Evolutionary conservation across 2,888 invertebrate genomes (phyloP).

Genomic region (Synergus itoensis): DNA sequence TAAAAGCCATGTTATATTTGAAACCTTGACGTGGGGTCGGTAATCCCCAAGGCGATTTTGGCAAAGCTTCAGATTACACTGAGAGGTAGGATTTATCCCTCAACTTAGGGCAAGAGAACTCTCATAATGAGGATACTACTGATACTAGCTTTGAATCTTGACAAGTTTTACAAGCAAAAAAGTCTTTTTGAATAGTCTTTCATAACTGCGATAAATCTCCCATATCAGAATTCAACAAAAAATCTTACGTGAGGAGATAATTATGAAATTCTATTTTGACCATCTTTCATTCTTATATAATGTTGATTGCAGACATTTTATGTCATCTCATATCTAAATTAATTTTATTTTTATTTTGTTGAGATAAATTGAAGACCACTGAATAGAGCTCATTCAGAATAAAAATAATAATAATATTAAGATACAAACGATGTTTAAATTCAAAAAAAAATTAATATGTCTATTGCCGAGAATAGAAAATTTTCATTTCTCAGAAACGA

Average conservation of each 20-base stretch:
- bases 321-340: background rate
- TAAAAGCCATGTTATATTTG: constrained; percentile 20
- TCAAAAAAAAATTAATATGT: no score
- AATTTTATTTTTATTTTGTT: background rate
- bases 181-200: background rate
- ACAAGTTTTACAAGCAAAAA: constrained; percentile 5
- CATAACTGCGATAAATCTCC: background rate
- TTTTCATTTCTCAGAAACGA: no score
- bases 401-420: no score
- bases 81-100: constrained; percentile 40
- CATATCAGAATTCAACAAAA: background rate
- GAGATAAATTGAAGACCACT: no score
- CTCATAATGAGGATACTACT: constrained; percentile 16
- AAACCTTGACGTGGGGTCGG: constrained; percentile 23
- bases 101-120: constrained; percentile 27
- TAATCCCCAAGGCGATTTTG: constrained; percentile 27
- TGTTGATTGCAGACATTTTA: background rate
- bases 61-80: constrained; percentile 27
- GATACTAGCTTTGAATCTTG: constrained; percentile 17
- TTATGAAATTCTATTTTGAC: background rate
- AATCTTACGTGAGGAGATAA: background rate
- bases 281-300: background rate
- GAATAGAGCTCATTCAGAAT: no score
- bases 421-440: no score
- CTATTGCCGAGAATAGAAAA: no score